Evolutionary conservation across 2,797 vertebrate genomes (phyloP).

Genomic region (Glossophaga mutica): DNA sequence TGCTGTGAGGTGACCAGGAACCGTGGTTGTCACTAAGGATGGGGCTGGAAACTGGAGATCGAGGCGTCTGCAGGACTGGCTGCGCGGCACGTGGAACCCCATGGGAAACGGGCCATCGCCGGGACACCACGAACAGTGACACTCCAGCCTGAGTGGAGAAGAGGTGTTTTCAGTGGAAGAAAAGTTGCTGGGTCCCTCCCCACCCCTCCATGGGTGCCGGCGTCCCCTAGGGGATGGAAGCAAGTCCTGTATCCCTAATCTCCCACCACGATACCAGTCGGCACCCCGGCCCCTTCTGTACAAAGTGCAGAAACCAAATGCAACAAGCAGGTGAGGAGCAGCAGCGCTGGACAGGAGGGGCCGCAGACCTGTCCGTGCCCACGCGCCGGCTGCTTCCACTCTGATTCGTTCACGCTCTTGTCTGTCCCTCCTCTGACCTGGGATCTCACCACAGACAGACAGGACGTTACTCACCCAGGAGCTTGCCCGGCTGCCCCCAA

Average conservation of each 20-base stretch:
- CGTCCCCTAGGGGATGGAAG: neutral
- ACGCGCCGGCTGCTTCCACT: neutral
- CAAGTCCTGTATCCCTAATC: neutral
- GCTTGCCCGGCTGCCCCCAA: neutral
- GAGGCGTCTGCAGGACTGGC: neutral
- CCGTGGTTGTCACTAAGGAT: neutral
- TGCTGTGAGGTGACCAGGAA: neutral
- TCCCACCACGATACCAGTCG: neutral
- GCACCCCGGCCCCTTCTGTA: neutral
- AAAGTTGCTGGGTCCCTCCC: neutral
- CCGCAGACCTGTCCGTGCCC: neutral
- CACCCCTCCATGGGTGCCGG: no score
- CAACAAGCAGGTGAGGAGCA: neutral
- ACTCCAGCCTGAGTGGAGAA: neutral
- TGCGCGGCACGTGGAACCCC: neutral
- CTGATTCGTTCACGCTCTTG: neutral
- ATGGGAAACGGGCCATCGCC: neutral
- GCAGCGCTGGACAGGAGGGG: neutral
- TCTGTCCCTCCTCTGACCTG: neutral
- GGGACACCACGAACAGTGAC: neutral
- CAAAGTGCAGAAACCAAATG: neutral
- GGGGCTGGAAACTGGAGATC: neutral
- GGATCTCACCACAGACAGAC: neutral
- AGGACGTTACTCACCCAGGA: neutral
- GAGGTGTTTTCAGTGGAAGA: neutral